These are phyloP conservation scores for Agrilus planipennis DNA, from an alignment of 1,140 invertebrate species.

Conservation along the genomic window DNA sequence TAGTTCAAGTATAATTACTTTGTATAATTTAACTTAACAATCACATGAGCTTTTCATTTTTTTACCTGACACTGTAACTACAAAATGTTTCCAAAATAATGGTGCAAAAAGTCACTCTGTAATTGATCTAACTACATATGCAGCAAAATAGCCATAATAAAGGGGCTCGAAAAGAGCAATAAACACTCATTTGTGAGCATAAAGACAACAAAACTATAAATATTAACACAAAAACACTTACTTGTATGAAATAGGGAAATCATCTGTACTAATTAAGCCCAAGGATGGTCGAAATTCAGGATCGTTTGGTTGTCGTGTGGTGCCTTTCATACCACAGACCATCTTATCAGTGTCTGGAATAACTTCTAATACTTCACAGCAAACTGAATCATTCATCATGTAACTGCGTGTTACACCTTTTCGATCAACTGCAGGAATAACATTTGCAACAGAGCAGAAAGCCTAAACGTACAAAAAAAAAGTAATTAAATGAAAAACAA, in stretches of 20 bases:
- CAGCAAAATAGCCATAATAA: too few species aligned
- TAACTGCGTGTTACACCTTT: constrained; percentile 65
- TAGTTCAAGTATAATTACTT: too few species aligned
- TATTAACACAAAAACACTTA: constrained; percentile 41
- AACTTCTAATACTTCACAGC: constrained; percentile 79
- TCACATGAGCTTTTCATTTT: too few species aligned
- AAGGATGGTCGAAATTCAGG: constrained; percentile 57
- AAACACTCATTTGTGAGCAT: too few species aligned
- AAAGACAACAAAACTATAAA: too few species aligned
- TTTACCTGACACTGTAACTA: too few species aligned
- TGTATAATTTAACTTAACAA: too few species aligned
- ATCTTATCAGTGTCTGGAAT: constrained; percentile 78
- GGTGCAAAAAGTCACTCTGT: too few species aligned
- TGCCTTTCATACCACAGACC: constrained; percentile 72
- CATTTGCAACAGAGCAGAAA: constrained; percentile 53
- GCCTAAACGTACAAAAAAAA: constrained; percentile 47
- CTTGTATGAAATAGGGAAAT: constrained; percentile 79
- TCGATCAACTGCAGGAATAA: constrained; percentile 67
- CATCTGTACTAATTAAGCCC: constrained; percentile 71
- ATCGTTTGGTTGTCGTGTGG: constrained; percentile 49
- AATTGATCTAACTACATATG: too few species aligned
- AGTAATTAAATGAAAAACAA: too few species aligned
- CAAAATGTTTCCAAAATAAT: too few species aligned
- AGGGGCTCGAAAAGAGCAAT: too few species aligned
- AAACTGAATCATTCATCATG: constrained; percentile 70